Evolutionary conservation across 2,888 invertebrate genomes (phyloP), one percentile per base, ranked within the genome.

Genomic region (Drosophila leonis): DNA sequence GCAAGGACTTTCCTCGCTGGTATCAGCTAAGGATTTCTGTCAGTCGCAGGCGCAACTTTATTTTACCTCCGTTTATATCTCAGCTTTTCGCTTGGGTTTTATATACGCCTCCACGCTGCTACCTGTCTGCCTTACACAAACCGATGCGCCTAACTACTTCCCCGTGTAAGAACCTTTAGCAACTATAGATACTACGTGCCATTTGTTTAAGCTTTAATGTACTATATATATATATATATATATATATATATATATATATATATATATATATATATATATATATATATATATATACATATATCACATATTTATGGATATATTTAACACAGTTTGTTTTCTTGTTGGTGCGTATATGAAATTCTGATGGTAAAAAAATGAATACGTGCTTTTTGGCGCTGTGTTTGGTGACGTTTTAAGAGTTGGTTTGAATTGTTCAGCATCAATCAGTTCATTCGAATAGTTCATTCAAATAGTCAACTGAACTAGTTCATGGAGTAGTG

Each of bases 131-230:
- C n/a, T n/a, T n/a, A n/a, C n/a, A n/a, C n/a, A n/a, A n/a, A n/a
- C n/a, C n/a, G n/a, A n/a, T n/a, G n/a, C 31, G 42, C 20, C 24
- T 8, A 20, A 35, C 35, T 24, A 29, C n/a, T n/a, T 9, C 20
- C 37, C 52, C 33, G 15, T 5, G 27, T n/a, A 46, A 57, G 54
- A 42, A 65, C 27, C 48, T 54, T n/a, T n/a, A 57, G 39, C 18
- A 44, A 73, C 44, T 44, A 51, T 44, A 60, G 65, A 33, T 33
- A 55, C 54, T 42, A 55, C 56, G 82, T 65, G 61, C 52, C 84
- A 87, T 84, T 87, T 76, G 73, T 82, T 84, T 46, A 65, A 82
- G 72, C 79, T 68, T 70, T 65, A 72, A 8, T 44, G 7, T 13
- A 7, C 24, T 24, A 44, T 24, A 31, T 9, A 31, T 31, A 31